Evolutionary conservation across 2,888 invertebrate species (phyloP).

Genomic region (Epirrhoe tristata): DNA sequence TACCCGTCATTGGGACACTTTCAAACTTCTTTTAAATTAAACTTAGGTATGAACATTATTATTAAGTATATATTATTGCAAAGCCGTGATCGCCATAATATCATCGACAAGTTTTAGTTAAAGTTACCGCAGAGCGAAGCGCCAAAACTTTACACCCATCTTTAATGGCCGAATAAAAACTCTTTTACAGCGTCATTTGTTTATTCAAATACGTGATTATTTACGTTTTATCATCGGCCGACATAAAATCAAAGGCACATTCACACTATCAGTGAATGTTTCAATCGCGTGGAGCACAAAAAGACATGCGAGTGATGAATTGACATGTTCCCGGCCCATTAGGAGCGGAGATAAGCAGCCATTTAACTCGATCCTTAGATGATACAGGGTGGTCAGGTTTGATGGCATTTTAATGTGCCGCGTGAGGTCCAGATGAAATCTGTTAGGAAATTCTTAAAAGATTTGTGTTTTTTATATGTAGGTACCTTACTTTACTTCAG

Average conservation of each 20-base stretch:
- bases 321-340: constrained; percentile 83
- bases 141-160: constrained; percentile 28
- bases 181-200: constrained; percentile 60
- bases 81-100: not conserved
- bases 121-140: constrained; percentile 6
- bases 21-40: too few relatives aligned
- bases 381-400: constrained; percentile 49
- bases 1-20: too few relatives aligned
- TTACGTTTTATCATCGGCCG: constrained; percentile 59
- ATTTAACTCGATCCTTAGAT: constrained; percentile 78
- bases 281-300: constrained; percentile 54
- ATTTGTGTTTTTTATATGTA: not conserved
- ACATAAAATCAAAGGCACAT: constrained; percentile 56
- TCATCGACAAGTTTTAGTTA: not conserved
- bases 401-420: constrained; percentile 30
- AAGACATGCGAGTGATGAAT: constrained; percentile 79
- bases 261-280: constrained; percentile 55
- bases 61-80: too few relatives aligned
- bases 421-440: not conserved
- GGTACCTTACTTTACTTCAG: not conserved
- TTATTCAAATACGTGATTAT: constrained; percentile 59
- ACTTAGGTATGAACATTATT: too few relatives aligned
- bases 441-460: constrained; percentile 11
- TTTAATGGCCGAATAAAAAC: constrained; percentile 43
- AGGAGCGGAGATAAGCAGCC: constrained; percentile 77